Base-by-base conservation (phyloP, 2,888 invertebrate genomes). In the Plusia festucae region DNA sequence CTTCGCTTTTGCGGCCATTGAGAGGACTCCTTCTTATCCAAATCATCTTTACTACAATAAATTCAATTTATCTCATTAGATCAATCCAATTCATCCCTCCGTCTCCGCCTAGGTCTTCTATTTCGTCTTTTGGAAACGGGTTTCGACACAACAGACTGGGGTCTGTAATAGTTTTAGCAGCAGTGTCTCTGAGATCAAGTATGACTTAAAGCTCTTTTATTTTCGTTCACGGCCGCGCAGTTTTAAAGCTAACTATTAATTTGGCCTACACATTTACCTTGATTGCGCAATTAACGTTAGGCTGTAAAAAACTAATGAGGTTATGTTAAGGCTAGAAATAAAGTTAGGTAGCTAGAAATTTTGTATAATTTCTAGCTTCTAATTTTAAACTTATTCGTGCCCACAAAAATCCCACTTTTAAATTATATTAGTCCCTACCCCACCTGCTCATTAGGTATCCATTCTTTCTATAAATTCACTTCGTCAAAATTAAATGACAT, bases 141-240 rank as follows among this genome's bases (percentile, higher is more conserved):
- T n/a, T n/a, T n/a, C n/a, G n/a, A n/a, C n/a, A n/a, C n/a, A n/a
- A 5, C 27, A 27, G 27, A n/a, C n/a, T n/a, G n/a, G n/a, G n/a
- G n/a, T 27, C 27, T 27, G 27, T 27, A 27, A 27, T 8, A 1
- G 27, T 6, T 27, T 27, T 8, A 4, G 27, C 8, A 4, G 7
- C 27, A 27, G 27, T 27, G 4, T 27, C 1, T 8, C 27, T 5
- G 7, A 27, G 27, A 27, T 27, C 8, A 8, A 8, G 6, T 27
- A 24, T 24, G 24, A 24, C 5, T 24, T 24, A 27, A 53, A 55
- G 59, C 51, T 53, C 53, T 65, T 16, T 55, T 55, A 62, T 0
- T 58, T 68, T 55, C 54, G 3, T 55, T 60, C 51, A 8, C 7
- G 7, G 11, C 22, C 11, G 1, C 15, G 0, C 24, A 40, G 40